Evolutionary conservation across 30 jellyfish, hydroid and myxozoan genomes (phyloP).

Genomic region (Aurelia coerulea): DNA sequence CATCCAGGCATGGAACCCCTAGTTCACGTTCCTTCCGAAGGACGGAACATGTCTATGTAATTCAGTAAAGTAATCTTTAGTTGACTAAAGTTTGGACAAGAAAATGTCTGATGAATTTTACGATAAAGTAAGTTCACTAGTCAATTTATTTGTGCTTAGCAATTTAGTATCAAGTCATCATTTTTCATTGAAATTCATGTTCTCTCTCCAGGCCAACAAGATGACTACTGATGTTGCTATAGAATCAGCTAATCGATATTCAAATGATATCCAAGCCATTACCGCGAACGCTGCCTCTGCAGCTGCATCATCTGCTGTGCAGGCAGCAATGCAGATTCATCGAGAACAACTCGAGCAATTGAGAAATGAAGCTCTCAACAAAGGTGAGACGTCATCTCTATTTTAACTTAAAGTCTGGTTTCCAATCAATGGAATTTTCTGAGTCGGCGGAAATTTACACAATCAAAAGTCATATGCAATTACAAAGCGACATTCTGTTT

Average conservation of each 20-base stretch:
- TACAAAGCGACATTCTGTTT: too few species aligned
- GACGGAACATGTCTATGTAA: too few species aligned
- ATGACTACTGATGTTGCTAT: conserved; percentile 77
- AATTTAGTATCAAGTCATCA: neutral
- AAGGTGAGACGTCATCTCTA: conserved; percentile 33
- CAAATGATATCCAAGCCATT: conserved; percentile 75
- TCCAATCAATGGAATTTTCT: neutral
- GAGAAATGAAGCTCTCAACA: conserved; percentile 72
- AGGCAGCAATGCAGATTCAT: conserved; percentile 87
- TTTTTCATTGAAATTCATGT: neutral
- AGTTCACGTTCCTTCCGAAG: too few species aligned
- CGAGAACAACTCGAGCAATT: conserved; percentile 82
- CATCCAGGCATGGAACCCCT: too few species aligned
- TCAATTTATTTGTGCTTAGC: neutral
- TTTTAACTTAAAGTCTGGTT: neutral
- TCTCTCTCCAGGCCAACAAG: conserved; percentile 54
- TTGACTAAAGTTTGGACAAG: neutral
- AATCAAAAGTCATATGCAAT: too few species aligned
- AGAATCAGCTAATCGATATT: conserved; percentile 74
- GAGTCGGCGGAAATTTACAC: too few species aligned
- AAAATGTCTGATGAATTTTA: neutral
- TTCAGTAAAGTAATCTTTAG: neutral
- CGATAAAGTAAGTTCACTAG: neutral
- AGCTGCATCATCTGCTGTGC: conserved; percentile 95
- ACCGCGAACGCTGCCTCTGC: conserved; percentile 93